Evolutionary conservation across 1,140 invertebrate species (phyloP).

Genomic region (Drosophila nebulosa): DNA sequence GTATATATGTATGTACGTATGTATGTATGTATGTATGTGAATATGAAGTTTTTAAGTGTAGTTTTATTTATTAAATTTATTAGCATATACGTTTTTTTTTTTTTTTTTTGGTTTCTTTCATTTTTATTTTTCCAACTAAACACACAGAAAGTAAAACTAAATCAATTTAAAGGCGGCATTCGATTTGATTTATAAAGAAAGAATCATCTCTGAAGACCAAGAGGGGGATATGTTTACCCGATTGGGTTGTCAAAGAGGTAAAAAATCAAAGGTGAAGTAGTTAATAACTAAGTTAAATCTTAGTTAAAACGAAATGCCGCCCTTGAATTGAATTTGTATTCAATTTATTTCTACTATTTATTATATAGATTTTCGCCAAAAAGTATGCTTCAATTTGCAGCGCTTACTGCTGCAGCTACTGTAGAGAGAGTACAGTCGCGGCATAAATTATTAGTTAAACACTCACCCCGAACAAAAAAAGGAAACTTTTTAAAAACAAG

Average conservation of each 20-base stretch:
- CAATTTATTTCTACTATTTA: constrained; percentile 61
- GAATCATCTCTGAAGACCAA: too few relatives aligned
- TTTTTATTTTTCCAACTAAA: constrained; percentile 49
- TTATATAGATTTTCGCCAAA: constrained; percentile 29
- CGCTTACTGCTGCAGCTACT: constrained; percentile 7
- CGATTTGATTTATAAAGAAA: neutral
- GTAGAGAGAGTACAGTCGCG: constrained; percentile 60
- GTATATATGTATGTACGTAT: constrained; percentile 12
- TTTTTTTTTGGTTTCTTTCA: neutral
- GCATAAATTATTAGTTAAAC: constrained; percentile 45
- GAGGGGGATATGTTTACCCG: too few relatives aligned
- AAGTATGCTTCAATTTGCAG: constrained; percentile 55
- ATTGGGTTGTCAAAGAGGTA: too few relatives aligned
- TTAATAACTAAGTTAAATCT: too few relatives aligned
- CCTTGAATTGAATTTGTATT: constrained; percentile 37
- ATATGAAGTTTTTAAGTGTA: constrained; percentile 29
- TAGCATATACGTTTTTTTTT: constrained; percentile 56
- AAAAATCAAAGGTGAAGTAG: too few relatives aligned
- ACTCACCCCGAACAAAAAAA: constrained; percentile 39
- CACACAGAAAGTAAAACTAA: constrained; percentile 58
- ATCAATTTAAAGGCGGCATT: neutral
- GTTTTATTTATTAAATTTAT: constrained; percentile 52
- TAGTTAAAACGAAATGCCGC: too few relatives aligned
- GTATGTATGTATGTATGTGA: constrained; percentile 20
- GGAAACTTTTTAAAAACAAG: constrained; percentile 17